Evolutionary conservation across 2,797 vertebrate species (phyloP).

Genomic region (Anguilla megastoma): DNA sequence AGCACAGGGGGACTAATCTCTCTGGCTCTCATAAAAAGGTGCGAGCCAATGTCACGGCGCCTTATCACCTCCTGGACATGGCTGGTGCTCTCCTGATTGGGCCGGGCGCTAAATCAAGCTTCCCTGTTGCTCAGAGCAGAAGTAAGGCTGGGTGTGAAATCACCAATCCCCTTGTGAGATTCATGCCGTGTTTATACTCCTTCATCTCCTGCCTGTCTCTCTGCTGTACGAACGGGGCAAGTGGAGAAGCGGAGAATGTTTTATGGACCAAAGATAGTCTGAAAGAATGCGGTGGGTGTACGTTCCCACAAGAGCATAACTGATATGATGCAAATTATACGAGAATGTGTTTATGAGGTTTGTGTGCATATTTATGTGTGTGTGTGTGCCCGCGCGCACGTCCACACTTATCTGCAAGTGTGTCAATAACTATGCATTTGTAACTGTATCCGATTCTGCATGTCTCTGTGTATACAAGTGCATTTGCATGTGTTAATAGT

Average conservation of each 20-base stretch:
- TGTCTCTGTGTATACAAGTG: not conserved
- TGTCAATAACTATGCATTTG: not conserved
- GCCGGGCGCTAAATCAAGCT: not conserved
- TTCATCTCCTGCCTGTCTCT: slow-evolving; percentile 52
- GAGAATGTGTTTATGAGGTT: not conserved
- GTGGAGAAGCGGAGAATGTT: not conserved
- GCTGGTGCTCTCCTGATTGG: not conserved
- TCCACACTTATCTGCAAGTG: no score
- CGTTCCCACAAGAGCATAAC: not conserved
- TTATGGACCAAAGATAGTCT: not conserved
- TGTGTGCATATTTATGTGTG: slow-evolving; percentile 16
- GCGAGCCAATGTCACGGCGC: not conserved
- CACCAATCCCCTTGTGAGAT: slow-evolving; percentile 49
- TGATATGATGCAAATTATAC: not conserved
- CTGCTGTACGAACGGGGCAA: slow-evolving; percentile 45
- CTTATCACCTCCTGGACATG: not conserved
- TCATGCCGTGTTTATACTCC: slow-evolving; percentile 50
- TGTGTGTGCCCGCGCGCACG: slow-evolving; percentile 10
- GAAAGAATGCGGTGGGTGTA: not conserved
- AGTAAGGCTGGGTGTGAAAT: slow-evolving; percentile 31
- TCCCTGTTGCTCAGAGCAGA: not conserved
- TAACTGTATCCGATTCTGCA: not conserved
- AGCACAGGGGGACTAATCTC: not conserved
- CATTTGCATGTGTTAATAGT: not conserved
- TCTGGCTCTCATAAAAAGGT: not conserved